Conservation (phyloP, 2,113 vertebrate genomes). For the Lophura nycthemera region DNA sequence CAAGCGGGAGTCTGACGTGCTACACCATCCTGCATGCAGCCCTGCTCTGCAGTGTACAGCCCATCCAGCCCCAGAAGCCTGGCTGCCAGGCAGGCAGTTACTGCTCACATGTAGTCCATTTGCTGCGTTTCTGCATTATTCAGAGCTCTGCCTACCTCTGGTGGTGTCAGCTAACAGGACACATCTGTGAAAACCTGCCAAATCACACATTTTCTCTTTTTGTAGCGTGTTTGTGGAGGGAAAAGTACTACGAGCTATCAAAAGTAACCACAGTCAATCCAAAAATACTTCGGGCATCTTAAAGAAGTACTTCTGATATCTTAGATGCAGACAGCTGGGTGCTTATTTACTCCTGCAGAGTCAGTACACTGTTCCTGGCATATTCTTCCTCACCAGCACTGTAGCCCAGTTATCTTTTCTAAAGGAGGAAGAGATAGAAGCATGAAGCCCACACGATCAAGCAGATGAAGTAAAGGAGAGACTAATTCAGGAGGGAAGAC, state of each 20-base stretch:
- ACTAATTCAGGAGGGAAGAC: background rate
- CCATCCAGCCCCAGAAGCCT: background rate
- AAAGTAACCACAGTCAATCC: background rate
- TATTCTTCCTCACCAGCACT: background rate
- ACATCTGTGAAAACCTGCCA: background rate
- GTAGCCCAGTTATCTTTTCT: background rate
- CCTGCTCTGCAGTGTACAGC: background rate
- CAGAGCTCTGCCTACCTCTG: background rate
- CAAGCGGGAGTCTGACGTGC: background rate
- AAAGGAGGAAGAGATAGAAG: background rate
- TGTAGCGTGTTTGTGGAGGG: no score
- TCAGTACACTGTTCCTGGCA: background rate
- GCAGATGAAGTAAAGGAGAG: conserved; percentile 32
- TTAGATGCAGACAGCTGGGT: conserved; percentile 3
- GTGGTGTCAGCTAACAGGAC: background rate
- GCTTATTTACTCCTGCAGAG: conserved; percentile 2
- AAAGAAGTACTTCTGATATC: background rate
- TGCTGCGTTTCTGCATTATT: background rate
- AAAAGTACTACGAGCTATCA: background rate
- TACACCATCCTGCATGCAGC: background rate
- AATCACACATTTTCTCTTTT: background rate
- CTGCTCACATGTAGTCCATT: background rate
- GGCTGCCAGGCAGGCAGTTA: background rate
- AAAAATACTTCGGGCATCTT: background rate
- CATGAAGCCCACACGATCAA: conserved; percentile 43